Base-by-base conservation (phyloP, 2,888 invertebrate genomes). In the Eilema depressum region DNA sequence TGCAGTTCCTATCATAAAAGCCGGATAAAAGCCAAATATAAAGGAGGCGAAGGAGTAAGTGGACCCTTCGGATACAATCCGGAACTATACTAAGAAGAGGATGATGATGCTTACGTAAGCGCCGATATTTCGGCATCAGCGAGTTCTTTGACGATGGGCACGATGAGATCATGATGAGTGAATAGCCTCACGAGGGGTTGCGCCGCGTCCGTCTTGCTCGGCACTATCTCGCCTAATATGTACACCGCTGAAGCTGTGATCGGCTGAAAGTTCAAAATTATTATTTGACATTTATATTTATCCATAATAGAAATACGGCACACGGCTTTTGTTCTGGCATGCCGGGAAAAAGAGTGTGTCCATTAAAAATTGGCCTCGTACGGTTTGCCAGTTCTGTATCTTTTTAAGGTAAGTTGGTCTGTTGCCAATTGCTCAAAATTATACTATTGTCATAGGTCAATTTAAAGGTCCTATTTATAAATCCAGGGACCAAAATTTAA, bases 101-200 rank as follows among this genome's bases (percentile, higher is more conserved):
- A 26, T 12, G 12, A 12, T 23, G 12, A 59, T 26, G 28, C 97
- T 97, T 89, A 98, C 97, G 98, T 98, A 81, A 98, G 96, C 89
- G 97, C 97, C n/a, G 98, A 97, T 88, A 99, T 98, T 95, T 99
- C 99, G 79, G 97, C 97, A 90, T 97, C 97, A 61, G 98, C 98
- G 75, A 99, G 96, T 70, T 97, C 97, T 88, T 96, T 96, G 80
- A 99, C 97, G 76, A 98, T 97, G 75, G 97, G 97, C 83, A 98
- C 98, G 84, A 98, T 97, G 93, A 97, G 97, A 85, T 97, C 97
- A 90, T 98, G 97, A 89, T 98, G 97, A 81, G 98, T 97, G 91
- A 98, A 98, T 81, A 99, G 96, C 84, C 98, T 96, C 77, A 98
- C 98, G 69, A 99, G 95, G 2, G 98, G 98, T 91, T 98, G 98